These are phyloP conservation scores for Tauraco erythrolophus DNA, from an alignment of 2,113 vertebrate species.

Conservation along the genomic window DNA sequence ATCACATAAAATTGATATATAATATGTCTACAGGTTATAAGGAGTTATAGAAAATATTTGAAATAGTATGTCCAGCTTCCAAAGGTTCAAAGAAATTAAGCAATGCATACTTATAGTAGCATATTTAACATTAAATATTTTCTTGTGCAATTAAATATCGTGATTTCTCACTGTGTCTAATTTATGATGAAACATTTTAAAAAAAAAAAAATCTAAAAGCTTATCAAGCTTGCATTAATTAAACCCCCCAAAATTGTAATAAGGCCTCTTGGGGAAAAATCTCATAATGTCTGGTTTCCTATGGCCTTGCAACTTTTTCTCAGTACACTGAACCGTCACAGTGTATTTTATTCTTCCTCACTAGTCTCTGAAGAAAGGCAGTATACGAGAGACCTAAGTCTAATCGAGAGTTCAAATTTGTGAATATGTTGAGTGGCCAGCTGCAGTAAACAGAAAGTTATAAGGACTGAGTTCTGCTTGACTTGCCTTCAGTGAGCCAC, in stretches of 20 bases:
- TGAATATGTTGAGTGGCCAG: neutral
- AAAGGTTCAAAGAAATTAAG: neutral
- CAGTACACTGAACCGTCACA: neutral
- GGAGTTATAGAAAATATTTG: neutral
- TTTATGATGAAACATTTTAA: neutral
- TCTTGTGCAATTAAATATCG: neutral
- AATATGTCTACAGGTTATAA: neutral
- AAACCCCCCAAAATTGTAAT: rapidly evolving
- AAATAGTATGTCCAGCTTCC: neutral
- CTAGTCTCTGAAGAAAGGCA: neutral
- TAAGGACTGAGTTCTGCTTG: neutral
- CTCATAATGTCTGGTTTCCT: neutral
- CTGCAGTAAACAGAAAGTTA: neutral
- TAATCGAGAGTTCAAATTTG: neutral
- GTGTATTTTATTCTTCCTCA: neutral
- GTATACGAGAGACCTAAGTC: neutral
- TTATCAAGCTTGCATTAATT: neutral
- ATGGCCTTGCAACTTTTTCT: neutral
- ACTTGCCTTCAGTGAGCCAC: neutral
- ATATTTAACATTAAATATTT: neutral
- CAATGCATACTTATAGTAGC: rapidly evolving
- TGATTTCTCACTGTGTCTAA: neutral
- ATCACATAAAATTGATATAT: neutral
- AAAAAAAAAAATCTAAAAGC: neutral
- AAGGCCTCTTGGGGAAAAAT: neutral